A percentile compares a stretch with the other conserved stretches of the same genome.
phyloP scores from a whole-genome alignment of 2,888 invertebrate species.

The Cheilosia impressa region DNA sequence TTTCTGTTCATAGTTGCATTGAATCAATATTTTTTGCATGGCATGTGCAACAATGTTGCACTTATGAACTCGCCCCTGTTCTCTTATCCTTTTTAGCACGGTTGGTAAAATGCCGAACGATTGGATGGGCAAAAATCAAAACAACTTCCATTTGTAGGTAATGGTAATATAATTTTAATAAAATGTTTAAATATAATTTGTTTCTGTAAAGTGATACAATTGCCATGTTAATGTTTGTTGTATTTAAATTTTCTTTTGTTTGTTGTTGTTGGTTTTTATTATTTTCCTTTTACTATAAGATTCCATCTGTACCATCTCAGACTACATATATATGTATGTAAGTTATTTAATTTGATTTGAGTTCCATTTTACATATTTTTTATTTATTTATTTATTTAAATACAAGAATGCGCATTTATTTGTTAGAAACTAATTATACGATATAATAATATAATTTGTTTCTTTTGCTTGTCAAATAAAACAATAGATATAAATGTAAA shows the following conservation, averaged over 20 bases:
- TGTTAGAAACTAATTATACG: constrained; percentile 6
- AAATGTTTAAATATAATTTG: constrained; percentile 77
- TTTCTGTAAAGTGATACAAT: constrained; percentile 76
- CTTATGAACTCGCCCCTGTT: too few species aligned
- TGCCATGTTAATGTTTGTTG: constrained; percentile 62
- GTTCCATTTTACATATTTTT: constrained; percentile 30
- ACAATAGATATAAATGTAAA: constrained; percentile 63
- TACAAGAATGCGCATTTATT: constrained; percentile 46
- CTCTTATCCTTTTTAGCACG: neutral
- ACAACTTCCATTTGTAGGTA: constrained; percentile 64
- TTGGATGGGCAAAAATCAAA: constrained; percentile 1
- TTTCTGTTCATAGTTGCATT: too few species aligned
- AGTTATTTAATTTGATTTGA: constrained; percentile 41
- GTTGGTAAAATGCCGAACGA: too few species aligned
- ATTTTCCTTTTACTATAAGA: constrained; percentile 27
- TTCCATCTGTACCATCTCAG: constrained; percentile 40
- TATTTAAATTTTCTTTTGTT: constrained; percentile 25
- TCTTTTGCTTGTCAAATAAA: constrained; percentile 25
- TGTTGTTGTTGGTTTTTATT: constrained; percentile 17
- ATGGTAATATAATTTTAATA: constrained; percentile 77
- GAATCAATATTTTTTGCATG: too few species aligned
- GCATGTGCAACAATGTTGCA: too few species aligned
- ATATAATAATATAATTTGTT: constrained; percentile 32
- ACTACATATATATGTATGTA: neutral
- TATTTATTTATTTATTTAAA: constrained; percentile 4